A percentile compares a stretch with the other conserved stretches of the same genome.
Conservation (phyloP, 92 coral and sea anemone genomes). For the Zoanthus gigantus region DNA sequence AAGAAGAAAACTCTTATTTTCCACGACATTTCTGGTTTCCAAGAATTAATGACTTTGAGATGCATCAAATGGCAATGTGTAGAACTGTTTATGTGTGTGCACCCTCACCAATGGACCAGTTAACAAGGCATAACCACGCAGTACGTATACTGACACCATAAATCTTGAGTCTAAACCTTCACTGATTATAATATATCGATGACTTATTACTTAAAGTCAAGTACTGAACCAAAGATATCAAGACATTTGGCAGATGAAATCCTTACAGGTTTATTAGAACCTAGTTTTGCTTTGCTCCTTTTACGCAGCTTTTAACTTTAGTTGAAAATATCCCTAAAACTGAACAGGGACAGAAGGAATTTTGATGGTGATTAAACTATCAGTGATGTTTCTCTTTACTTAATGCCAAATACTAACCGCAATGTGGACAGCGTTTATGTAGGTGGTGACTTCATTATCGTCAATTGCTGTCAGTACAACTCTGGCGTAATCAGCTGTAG, state of each 20-base stretch:
- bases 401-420: slow-evolving; percentile 66
- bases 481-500: slow-evolving; percentile 93
- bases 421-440: slow-evolving; percentile 95
- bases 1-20: neutral
- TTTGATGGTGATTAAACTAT: no score
- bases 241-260: neutral
- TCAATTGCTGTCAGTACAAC: slow-evolving; percentile 88
- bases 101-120: neutral
- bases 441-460: slow-evolving; percentile 90
- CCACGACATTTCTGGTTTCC: neutral
- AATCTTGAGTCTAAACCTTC: neutral
- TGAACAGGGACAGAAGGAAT: no score
- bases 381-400: no score
- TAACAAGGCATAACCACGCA: neutral
- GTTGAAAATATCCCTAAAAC: no score
- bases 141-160: neutral
- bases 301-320: no score
- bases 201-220: neutral
- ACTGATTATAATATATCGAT: neutral
- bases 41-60: neutral
- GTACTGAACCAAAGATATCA: neutral
- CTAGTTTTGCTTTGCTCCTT: no score
- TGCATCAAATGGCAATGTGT: neutral
- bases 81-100: neutral
- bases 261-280: no score